Evolutionary conservation across 2,888 invertebrate species (phyloP).

Genomic region (Cataglyphis livida): DNA sequence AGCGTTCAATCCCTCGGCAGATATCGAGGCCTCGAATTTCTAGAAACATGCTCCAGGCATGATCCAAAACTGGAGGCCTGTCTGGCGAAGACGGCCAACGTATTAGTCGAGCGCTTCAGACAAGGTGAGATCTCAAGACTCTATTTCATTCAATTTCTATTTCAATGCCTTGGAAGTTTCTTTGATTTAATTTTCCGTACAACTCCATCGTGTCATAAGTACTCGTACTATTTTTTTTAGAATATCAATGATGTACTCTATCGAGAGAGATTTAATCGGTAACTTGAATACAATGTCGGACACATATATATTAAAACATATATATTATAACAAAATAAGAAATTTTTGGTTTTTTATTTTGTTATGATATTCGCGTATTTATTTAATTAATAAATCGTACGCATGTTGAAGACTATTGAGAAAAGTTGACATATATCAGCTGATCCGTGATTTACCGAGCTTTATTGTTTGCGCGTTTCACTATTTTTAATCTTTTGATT

Average conservation of each 20-base stretch:
- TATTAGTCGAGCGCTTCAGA: constrained; percentile 90
- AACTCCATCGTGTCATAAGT: background rate
- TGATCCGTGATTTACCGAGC: background rate
- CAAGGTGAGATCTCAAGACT: constrained; percentile 87
- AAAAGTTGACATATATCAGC: background rate
- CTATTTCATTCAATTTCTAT: background rate
- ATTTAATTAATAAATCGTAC: background rate
- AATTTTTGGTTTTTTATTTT: constrained; percentile 1
- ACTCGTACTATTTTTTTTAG: background rate
- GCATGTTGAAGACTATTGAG: background rate
- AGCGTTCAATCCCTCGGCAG: constrained; percentile 77
- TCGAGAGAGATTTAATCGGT: background rate
- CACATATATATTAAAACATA: background rate
- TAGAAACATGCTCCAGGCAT: constrained; percentile 90
- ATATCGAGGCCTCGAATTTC: constrained; percentile 87
- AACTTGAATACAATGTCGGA: background rate
- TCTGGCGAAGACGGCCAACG: constrained; percentile 91
- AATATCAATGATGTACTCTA: background rate
- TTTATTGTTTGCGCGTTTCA: background rate
- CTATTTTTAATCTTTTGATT: background rate
- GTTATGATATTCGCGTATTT: background rate
- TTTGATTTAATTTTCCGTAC: background rate
- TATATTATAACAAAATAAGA: background rate
- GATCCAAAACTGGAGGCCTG: constrained; percentile 92
- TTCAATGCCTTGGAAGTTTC: background rate